These are phyloP conservation scores for Agonopterix subpropinquella DNA, from an alignment of 2,888 invertebrate genomes.

Conservation along the genomic window DNA sequence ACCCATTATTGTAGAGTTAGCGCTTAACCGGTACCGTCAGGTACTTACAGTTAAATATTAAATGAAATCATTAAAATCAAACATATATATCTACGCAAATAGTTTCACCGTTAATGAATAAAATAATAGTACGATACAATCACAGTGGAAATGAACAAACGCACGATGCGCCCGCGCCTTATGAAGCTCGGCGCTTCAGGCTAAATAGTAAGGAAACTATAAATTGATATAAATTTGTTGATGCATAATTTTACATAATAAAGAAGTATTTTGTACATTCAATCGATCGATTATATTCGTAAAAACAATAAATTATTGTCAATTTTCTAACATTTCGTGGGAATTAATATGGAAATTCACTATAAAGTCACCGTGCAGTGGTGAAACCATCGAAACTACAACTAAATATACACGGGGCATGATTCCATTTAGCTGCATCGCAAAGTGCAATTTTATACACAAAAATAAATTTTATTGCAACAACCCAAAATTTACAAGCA, in stretches of 20 bases:
- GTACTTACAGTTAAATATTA: conserved; percentile 32
- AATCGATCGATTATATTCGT: conserved; percentile 21
- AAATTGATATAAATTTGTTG: not conserved
- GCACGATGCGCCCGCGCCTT: not conserved
- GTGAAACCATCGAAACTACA: conserved; percentile 29
- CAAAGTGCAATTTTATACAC: conserved; percentile 51
- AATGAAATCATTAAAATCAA: conserved; percentile 34
- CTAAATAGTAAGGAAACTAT: not conserved
- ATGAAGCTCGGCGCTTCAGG: not conserved
- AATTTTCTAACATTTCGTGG: conserved; percentile 15
- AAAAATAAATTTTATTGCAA: conserved; percentile 62
- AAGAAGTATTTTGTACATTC: conserved; percentile 45
- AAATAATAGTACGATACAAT: conserved; percentile 29
- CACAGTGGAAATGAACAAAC: conserved; percentile 36
- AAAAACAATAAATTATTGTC: conserved; percentile 24
- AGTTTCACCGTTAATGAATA: conserved; percentile 37
- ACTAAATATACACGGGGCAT: conserved; percentile 51
- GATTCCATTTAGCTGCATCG: conserved; percentile 35
- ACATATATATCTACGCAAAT: conserved; percentile 28
- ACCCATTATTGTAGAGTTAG: conserved; percentile 61
- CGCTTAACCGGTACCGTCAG: conserved; percentile 42
- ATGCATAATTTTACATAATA: not conserved
- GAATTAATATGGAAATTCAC: conserved; percentile 9
- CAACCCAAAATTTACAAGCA: conserved; percentile 66
- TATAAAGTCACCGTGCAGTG: conserved; percentile 16